phyloP scores from a whole-genome alignment of 2,797 vertebrate species.

The Trematomus bernacchii region DNA sequence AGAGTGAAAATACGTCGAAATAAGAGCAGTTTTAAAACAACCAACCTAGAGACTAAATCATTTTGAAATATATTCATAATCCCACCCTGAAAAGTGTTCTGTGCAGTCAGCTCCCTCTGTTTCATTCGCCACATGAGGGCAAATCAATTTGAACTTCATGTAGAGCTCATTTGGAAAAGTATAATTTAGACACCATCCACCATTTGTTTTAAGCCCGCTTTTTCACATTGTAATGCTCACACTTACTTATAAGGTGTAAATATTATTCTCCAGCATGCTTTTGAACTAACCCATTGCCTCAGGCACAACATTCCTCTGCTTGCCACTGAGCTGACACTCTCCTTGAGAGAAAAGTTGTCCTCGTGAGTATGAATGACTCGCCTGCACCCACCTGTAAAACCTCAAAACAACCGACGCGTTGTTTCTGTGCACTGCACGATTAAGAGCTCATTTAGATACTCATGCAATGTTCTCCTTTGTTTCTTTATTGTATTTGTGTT shows the following conservation, averaged over 20 bases:
- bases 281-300: constrained; percentile 57
- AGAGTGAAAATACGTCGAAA: neutral
- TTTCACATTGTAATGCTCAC: constrained; percentile 40
- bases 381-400: constrained; percentile 40
- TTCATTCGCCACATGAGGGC: neutral
- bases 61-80: neutral
- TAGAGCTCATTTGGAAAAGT: neutral
- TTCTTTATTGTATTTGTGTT: neutral
- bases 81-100: neutral
- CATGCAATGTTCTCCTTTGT: neutral
- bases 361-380: constrained; percentile 47
- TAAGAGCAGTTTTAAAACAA: constrained; percentile 10
- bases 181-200: neutral
- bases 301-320: constrained; percentile 54
- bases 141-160: neutral
- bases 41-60: neutral
- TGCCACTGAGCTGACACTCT: constrained; percentile 37
- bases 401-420: neutral
- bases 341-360: constrained; percentile 34
- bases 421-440: neutral
- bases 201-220: constrained; percentile 1
- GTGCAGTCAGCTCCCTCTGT: neutral
- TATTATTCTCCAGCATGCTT: constrained; percentile 51
- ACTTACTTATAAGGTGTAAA: constrained; percentile 40
- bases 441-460: neutral